Percentiles rank a stretch among this genome's conserved stretches.
Conservation (phyloP, 2,888 invertebrate genomes). For the Hemaris fuciformis region DNA sequence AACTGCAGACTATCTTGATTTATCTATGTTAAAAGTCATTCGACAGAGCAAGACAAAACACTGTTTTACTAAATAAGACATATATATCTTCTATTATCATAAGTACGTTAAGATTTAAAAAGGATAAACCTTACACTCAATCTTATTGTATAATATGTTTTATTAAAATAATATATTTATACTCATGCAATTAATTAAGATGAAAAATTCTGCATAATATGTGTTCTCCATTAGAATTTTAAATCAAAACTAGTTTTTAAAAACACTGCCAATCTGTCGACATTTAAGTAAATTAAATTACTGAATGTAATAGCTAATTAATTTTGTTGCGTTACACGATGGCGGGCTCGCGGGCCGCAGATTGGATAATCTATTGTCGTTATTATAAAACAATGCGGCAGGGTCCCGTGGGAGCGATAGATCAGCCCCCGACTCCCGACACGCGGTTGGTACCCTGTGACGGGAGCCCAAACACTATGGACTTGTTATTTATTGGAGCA, state of each 20-base stretch:
- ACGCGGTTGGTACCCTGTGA: constrained; percentile 17
- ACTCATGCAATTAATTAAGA: background rate
- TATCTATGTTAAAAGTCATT: too few relatives aligned
- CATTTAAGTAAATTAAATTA: background rate
- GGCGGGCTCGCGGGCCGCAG: background rate
- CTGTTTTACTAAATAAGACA: too few relatives aligned
- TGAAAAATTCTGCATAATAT: too few relatives aligned
- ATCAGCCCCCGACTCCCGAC: constrained; percentile 31
- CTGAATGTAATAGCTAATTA: background rate
- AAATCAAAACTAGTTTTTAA: too few relatives aligned
- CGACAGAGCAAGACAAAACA: too few relatives aligned
- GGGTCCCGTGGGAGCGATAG: constrained; percentile 31
- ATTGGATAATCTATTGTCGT: constrained; percentile 21
- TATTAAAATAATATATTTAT: background rate
- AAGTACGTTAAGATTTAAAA: too few relatives aligned
- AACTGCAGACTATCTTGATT: too few relatives aligned
- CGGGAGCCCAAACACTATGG: background rate
- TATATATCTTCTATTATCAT: too few relatives aligned
- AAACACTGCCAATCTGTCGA: background rate
- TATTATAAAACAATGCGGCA: constrained; percentile 26
- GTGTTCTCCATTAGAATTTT: too few relatives aligned
- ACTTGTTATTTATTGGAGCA: background rate
- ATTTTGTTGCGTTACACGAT: background rate
- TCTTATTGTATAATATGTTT: too few relatives aligned
- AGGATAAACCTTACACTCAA: too few relatives aligned